A percentile compares a stretch with the other conserved stretches of the same genome.
Evolutionary conservation across 2,113 vertebrate species (phyloP).

Genomic region (Nesogale talazaci): DNA sequence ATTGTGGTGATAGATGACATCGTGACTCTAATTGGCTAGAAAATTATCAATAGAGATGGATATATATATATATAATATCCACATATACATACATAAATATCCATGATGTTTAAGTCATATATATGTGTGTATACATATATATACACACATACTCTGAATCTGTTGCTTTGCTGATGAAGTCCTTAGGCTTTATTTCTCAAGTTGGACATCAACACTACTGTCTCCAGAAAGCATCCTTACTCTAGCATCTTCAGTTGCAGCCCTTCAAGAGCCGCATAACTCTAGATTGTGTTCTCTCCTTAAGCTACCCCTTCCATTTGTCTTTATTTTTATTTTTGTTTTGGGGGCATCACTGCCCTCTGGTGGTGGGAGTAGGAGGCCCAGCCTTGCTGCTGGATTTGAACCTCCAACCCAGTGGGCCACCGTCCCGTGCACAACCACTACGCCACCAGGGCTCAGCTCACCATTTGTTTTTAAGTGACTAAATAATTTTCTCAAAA

Average conservation of each 20-base stretch:
- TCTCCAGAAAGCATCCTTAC: neutral
- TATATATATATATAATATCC: too few relatives aligned
- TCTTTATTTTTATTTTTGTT: too few relatives aligned
- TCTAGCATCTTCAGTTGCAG: neutral
- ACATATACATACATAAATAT: too few relatives aligned
- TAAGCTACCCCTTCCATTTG: neutral
- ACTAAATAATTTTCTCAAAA: neutral
- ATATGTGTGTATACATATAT: too few relatives aligned
- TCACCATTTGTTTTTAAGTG: neutral
- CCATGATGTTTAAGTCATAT: too few relatives aligned
- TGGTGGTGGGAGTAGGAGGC: too few relatives aligned
- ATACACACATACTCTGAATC: neutral
- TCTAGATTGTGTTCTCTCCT: neutral
- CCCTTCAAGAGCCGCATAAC: neutral
- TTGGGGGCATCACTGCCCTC: too few relatives aligned
- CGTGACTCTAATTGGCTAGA: neutral
- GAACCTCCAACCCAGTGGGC: too few relatives aligned
- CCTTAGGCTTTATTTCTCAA: neutral
- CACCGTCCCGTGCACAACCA: too few relatives aligned
- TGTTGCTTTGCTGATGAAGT: neutral
- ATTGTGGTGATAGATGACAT: slow-evolving; percentile 11
- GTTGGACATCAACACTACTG: neutral
- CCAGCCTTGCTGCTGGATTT: too few relatives aligned
- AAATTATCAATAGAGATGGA: too few relatives aligned
- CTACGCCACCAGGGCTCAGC: too few relatives aligned